These are phyloP conservation scores for Sesia apiformis DNA, from an alignment of 2,888 invertebrate genomes.

Conservation along the genomic window DNA sequence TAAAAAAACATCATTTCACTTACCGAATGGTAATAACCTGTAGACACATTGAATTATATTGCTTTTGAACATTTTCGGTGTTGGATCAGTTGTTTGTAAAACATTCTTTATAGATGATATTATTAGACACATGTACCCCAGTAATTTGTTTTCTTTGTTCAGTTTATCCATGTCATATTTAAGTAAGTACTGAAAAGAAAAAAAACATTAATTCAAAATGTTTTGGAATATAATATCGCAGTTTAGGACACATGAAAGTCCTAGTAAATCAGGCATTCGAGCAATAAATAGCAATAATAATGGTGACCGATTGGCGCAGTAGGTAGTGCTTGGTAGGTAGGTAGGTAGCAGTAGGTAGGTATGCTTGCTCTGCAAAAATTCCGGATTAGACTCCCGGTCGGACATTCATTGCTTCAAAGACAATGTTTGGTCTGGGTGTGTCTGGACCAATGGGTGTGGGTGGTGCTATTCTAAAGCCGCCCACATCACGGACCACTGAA, in stretches of 20 bases:
- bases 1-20: constrained; percentile 11
- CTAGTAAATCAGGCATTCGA: background rate
- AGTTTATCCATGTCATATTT: constrained; percentile 17
- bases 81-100: constrained; percentile 15
- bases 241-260: too few species aligned
- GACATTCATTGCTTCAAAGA: too few species aligned
- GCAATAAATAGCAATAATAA: background rate
- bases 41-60: constrained; percentile 30
- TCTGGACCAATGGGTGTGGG: too few species aligned
- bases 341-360: too few species aligned
- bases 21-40: constrained; percentile 33
- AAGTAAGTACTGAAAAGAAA: constrained; percentile 30
- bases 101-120: constrained; percentile 24
- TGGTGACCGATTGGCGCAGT: too few species aligned
- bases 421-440: too few species aligned
- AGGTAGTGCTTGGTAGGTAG: too few species aligned
- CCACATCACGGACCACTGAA: too few species aligned
- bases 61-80: constrained; percentile 7
- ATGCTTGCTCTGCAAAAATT: too few species aligned
- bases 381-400: too few species aligned
- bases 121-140: constrained; percentile 32
- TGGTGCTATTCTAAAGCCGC: too few species aligned
- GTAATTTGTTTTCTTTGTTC: constrained; percentile 20
- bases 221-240: too few species aligned
- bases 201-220: background rate